Evolutionary conservation across 2,888 invertebrate genomes (phyloP).

Genomic region (Sussaba pulchella): DNA sequence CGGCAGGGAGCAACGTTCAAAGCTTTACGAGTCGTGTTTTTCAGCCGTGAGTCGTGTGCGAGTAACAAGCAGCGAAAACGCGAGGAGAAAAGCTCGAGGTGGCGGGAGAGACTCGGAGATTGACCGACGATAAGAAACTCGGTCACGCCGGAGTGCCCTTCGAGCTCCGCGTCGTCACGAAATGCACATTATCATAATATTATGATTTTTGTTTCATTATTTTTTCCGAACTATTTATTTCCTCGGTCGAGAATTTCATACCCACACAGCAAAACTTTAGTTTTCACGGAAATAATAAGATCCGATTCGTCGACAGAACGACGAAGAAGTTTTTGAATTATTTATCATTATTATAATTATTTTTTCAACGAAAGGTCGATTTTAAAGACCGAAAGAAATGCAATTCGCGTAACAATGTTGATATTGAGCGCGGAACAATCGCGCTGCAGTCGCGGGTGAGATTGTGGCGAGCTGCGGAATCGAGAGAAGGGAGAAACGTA

Average conservation of each 20-base stretch:
- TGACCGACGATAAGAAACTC: constrained; percentile 75
- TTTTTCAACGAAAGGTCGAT: no score
- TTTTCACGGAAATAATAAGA: no score
- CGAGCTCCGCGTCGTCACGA: constrained; percentile 61
- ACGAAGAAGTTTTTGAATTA: no score
- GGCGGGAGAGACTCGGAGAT: constrained; percentile 40
- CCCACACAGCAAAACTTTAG: no score
- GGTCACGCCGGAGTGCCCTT: constrained; percentile 74
- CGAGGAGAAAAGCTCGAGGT: constrained; percentile 30
- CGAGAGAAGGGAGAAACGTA: constrained; percentile 62
- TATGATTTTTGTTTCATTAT: constrained; percentile 35
- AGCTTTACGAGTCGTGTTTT: constrained; percentile 51
- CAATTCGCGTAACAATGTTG: constrained; percentile 28
- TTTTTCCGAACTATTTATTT: neutral
- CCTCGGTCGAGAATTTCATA: no score
- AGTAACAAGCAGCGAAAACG: constrained; percentile 37
- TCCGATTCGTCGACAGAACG: no score
- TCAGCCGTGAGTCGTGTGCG: constrained; percentile 20
- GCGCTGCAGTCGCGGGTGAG: constrained; percentile 2
- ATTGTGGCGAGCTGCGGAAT: constrained; percentile 44
- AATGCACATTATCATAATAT: constrained; percentile 69
- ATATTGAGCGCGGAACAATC: constrained; percentile 35
- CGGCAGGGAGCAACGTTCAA: constrained; percentile 42
- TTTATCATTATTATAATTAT: no score
- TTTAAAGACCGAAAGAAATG: no score